These are phyloP conservation scores for Orchestia grillus DNA, from an alignment of 1,140 invertebrate genomes.

Conservation along the genomic window DNA sequence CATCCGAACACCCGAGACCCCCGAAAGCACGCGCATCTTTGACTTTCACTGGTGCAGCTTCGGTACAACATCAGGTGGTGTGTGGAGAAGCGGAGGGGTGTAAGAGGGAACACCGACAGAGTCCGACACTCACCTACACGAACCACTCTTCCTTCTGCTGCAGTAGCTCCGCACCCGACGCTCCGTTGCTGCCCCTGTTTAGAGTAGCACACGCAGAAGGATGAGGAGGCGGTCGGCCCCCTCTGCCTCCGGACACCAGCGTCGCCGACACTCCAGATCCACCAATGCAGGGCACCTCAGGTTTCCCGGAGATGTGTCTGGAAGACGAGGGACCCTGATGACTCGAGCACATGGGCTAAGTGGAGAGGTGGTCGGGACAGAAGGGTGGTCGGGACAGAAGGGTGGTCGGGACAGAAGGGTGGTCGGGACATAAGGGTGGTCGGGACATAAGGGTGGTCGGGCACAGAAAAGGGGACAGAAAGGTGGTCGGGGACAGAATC, in stretches of 20 bases:
- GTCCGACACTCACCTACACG: slow-evolving; percentile 74
- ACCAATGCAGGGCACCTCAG: slow-evolving; percentile 91
- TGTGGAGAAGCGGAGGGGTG: background rate
- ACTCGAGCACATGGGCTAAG: background rate
- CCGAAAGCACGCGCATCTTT: no score
- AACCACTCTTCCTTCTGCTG: slow-evolving; percentile 79
- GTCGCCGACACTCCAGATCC: slow-evolving; percentile 58
- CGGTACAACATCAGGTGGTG: background rate
- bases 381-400: no score
- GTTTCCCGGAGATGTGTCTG: slow-evolving; percentile 82
- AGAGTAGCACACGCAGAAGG: slow-evolving; percentile 63
- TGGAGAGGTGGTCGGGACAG: no score
- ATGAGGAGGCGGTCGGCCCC: slow-evolving; percentile 59
- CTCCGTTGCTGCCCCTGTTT: slow-evolving; percentile 72
- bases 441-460: no score
- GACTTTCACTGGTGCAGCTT: background rate
- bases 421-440: background rate
- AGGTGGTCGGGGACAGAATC: no score
- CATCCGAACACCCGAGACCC: no score
- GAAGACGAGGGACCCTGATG: background rate
- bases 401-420: background rate
- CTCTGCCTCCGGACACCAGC: slow-evolving; percentile 61
- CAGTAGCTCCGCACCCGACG: slow-evolving; percentile 79
- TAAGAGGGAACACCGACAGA: background rate
- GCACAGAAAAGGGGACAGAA: no score